Evolutionary conservation across 2,888 invertebrate genomes (phyloP).

Genomic region (Hemithea aestivaria): DNA sequence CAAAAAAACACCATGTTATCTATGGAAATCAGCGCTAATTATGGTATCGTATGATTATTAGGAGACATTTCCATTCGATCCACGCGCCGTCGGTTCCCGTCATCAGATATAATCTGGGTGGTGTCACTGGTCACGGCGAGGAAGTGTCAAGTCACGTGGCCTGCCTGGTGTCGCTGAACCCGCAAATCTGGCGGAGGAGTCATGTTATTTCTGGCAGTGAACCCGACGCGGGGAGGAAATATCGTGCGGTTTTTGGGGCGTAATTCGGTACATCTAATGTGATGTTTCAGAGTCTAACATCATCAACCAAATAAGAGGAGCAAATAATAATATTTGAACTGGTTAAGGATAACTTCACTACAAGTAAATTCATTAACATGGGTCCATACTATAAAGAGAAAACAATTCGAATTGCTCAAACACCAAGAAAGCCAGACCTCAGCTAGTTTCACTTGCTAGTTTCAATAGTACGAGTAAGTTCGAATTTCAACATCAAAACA

Average conservation of each 20-base stretch:
- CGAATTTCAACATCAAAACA: too few relatives aligned
- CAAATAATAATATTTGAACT: too few relatives aligned
- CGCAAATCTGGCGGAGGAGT: slow-evolving; percentile 21
- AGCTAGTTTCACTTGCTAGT: too few relatives aligned
- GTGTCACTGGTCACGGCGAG: slow-evolving; percentile 11
- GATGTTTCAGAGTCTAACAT: too few relatives aligned
- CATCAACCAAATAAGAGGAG: too few relatives aligned
- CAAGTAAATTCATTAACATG: too few relatives aligned
- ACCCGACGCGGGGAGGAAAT: slow-evolving; percentile 24
- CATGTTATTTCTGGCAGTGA: slow-evolving; percentile 50
- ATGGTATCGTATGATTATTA: neutral
- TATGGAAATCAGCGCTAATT: slow-evolving; percentile 8
- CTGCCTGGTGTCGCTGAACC: slow-evolving; percentile 34
- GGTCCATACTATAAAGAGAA: too few relatives aligned
- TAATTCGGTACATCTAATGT: too few relatives aligned
- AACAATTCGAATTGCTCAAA: too few relatives aligned
- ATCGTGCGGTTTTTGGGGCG: neutral
- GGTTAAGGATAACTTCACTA: too few relatives aligned
- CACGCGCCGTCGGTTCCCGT: slow-evolving; percentile 18
- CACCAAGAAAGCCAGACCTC: too few relatives aligned
- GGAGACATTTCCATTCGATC: slow-evolving; percentile 14
- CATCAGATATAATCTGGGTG: slow-evolving; percentile 22
- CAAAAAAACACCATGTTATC: neutral
- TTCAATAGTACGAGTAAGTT: too few relatives aligned
- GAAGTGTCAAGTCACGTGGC: slow-evolving; percentile 18